These are phyloP conservation scores for Cygnus atratus DNA, from an alignment of 2,113 vertebrate species.

Conservation along the genomic window DNA sequence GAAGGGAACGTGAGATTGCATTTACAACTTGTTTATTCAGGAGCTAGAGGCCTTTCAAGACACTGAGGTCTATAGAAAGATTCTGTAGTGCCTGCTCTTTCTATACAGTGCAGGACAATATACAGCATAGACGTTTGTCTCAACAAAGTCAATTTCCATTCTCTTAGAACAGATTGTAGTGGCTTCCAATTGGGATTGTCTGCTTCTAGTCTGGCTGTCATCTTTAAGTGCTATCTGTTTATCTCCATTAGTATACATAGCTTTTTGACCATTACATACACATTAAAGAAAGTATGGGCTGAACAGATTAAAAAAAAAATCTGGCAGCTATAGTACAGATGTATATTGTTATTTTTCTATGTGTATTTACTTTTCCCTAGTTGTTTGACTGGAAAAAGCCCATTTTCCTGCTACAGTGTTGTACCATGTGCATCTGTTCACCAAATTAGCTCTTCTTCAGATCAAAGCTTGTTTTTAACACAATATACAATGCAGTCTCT, in stretches of 20 bases:
- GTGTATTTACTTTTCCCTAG: neutral
- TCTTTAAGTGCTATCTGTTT: neutral
- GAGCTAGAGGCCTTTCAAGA: neutral
- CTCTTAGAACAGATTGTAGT: neutral
- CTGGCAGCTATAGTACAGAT: neutral
- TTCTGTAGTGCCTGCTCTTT: neutral
- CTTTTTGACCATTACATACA: neutral
- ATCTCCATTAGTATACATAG: neutral
- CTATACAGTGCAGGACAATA: fast-evolving
- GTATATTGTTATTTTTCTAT: neutral
- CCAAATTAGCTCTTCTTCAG: neutral
- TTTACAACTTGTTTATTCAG: neutral
- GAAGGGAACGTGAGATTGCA: neutral
- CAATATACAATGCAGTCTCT: neutral
- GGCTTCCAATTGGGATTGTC: neutral
- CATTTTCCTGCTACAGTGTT: neutral
- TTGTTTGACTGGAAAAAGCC: neutral
- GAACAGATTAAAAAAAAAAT: neutral
- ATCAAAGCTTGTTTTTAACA: neutral
- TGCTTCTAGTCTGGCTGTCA: neutral
- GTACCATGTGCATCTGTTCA: neutral
- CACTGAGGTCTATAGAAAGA: neutral
- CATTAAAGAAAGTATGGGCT: neutral
- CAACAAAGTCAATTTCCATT: neutral
- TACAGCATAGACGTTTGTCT: neutral